Conservation (phyloP, 2,888 invertebrate species). For the Scotopteryx bipunctaria region DNA sequence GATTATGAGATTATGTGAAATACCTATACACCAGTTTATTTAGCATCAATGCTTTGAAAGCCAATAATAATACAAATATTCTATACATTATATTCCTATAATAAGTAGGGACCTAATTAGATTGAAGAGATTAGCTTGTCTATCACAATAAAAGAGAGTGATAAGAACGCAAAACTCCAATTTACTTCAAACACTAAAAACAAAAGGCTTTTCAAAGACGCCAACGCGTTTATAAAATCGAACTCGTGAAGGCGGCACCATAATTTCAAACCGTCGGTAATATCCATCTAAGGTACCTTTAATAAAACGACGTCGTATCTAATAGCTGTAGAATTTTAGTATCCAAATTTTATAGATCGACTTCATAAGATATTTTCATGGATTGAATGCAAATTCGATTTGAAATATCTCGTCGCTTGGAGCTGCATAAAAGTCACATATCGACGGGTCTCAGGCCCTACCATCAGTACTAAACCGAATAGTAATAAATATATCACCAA, state of each 20-base stretch:
- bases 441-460: slow-evolving; percentile 40
- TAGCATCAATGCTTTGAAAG: too few species aligned
- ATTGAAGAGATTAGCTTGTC: background rate
- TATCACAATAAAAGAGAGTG: background rate
- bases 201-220: slow-evolving; percentile 21
- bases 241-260: slow-evolving; percentile 24
- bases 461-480: slow-evolving; percentile 1
- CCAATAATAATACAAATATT: too few species aligned
- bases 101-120: slow-evolving; percentile 4
- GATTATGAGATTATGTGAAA: too few species aligned
- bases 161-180: slow-evolving; percentile 23
- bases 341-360: slow-evolving; percentile 35
- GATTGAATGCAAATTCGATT: slow-evolving; percentile 56
- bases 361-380: slow-evolving; percentile 42
- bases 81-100: too few species aligned
- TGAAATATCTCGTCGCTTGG: slow-evolving; percentile 48
- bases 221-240: slow-evolving; percentile 25
- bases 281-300: slow-evolving; percentile 30
- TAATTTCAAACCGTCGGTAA: slow-evolving; percentile 31
- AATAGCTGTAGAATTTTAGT: slow-evolving; percentile 34
- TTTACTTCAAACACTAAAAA: slow-evolving; percentile 26
- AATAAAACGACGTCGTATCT: slow-evolving; percentile 36
- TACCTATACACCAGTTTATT: too few species aligned
- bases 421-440: slow-evolving; percentile 60
- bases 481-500: background rate